phyloP scores from a whole-genome alignment of 2,797 vertebrate species.

The Phataginus tricuspis region DNA sequence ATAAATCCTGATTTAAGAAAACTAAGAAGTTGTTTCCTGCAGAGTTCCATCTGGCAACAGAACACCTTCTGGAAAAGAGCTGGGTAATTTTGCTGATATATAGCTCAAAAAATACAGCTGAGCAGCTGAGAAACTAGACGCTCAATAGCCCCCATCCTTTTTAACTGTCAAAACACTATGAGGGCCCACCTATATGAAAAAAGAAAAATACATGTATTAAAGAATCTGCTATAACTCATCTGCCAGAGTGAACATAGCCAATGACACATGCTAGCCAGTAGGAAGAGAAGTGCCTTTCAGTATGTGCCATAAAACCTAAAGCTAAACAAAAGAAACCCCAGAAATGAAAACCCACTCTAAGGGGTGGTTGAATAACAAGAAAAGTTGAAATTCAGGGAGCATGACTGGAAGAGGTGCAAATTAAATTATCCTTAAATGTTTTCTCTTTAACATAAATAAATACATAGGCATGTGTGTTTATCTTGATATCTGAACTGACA shows the following conservation, averaged over 20 bases:
- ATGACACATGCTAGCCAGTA: neutral
- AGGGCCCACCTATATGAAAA: constrained; percentile 67
- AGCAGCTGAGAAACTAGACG: constrained; percentile 70
- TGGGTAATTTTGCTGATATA: constrained; percentile 79
- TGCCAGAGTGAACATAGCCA: neutral
- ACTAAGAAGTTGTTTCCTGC: constrained; percentile 72
- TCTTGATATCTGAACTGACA: neutral
- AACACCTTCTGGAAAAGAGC: constrained; percentile 74
- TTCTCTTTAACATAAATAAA: constrained; percentile 35
- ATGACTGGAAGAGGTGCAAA: neutral
- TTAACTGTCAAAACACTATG: constrained; percentile 73
- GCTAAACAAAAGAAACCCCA: neutral
- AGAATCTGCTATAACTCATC: constrained; percentile 50
- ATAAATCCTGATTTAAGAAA: constrained; percentile 79
- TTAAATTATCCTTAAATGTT: neutral
- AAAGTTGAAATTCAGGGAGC: constrained; percentile 4
- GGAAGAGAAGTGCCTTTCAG: constrained; percentile 40
- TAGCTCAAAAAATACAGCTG: constrained; percentile 75
- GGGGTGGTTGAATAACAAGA: neutral
- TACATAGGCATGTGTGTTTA: neutral
- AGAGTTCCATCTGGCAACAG: constrained; percentile 76
- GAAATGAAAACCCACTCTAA: constrained; percentile 4
- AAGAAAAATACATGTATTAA: constrained; percentile 64
- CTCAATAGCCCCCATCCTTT: constrained; percentile 72
- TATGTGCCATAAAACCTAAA: constrained; percentile 53